A percentile compares a stretch with the other conserved stretches of the same genome.
These are phyloP conservation scores for Lypha dubia DNA, from an alignment of 2,888 invertebrate species.

Conservation along the genomic window DNA sequence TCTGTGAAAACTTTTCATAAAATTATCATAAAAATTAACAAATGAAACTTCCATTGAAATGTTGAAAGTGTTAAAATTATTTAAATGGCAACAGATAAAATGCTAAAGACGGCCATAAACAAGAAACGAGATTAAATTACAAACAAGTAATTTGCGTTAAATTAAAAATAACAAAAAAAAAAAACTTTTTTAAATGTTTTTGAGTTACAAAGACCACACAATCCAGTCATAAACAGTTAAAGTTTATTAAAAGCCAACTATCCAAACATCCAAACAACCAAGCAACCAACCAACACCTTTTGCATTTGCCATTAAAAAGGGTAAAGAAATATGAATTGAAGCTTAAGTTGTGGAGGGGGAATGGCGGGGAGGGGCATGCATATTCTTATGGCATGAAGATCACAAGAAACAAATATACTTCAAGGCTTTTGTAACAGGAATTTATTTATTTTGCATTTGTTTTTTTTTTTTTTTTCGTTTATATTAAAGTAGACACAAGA, in stretches of 20 bases:
- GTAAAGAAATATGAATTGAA: constrained; percentile 28
- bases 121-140: constrained; percentile 52
- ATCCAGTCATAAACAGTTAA: constrained; percentile 55
- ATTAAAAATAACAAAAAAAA: constrained; percentile 31
- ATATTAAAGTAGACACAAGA: not conserved
- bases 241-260: constrained; percentile 55
- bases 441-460: no score
- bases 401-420: constrained; percentile 4
- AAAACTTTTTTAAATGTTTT: not conserved
- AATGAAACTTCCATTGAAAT: constrained; percentile 8
- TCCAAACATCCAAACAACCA: no score
- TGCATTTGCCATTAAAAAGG: constrained; percentile 26
- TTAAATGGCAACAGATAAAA: constrained; percentile 55
- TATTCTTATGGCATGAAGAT: constrained; percentile 50
- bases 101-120: constrained; percentile 38
- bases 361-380: not conserved
- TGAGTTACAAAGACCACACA: constrained; percentile 47
- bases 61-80: constrained; percentile 63
- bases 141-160: constrained; percentile 61
- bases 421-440: constrained; percentile 3
- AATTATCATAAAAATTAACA: constrained; percentile 29
- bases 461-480: no score
- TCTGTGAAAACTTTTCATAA: constrained; percentile 13
- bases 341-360: constrained; percentile 24
- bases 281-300: constrained; percentile 9